phyloP scores from a whole-genome alignment of 2,113 vertebrate genomes.

The Ctenomys sociabilis region DNA sequence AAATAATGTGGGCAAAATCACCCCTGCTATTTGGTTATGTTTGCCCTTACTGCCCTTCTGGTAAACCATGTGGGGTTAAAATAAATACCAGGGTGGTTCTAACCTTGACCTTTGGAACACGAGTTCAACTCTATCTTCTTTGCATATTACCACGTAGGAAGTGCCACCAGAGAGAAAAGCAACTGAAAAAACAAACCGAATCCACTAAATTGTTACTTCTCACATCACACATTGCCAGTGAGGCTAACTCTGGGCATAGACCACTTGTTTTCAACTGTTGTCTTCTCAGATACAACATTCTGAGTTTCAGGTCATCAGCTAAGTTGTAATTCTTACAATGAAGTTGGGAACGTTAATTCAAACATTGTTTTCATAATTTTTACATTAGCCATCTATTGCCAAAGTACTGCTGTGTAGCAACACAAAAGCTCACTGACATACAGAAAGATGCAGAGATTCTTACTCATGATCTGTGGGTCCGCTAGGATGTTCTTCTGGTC shows the following conservation, averaged over 20 bases:
- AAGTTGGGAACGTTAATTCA: not conserved
- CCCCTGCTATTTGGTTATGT: conserved; percentile 59
- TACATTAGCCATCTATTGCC: not conserved
- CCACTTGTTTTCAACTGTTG: conserved; percentile 20
- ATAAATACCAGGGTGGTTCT: conserved; percentile 21
- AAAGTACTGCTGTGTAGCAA: not conserved
- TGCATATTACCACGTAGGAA: not conserved
- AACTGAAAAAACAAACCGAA: not conserved
- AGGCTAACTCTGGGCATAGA: not conserved
- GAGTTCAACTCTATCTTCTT: conserved; percentile 5
- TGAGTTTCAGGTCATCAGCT: not conserved
- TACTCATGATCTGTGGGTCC: not conserved
- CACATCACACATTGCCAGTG: not conserved
- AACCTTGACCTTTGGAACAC: not conserved
- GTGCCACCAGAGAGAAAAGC: not conserved
- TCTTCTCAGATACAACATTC: not conserved
- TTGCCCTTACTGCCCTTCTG: conserved; percentile 45
- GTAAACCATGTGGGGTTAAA: conserved; percentile 52
- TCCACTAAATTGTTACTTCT: not conserved
- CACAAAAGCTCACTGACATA: not conserved
- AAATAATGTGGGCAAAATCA: conserved; percentile 75
- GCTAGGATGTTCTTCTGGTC: not conserved
- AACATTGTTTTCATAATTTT: not conserved
- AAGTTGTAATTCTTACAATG: not conserved
- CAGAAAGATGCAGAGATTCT: not conserved